phyloP scores from a whole-genome alignment of 2,888 invertebrate species.

The Willowsia nigromaculata region DNA sequence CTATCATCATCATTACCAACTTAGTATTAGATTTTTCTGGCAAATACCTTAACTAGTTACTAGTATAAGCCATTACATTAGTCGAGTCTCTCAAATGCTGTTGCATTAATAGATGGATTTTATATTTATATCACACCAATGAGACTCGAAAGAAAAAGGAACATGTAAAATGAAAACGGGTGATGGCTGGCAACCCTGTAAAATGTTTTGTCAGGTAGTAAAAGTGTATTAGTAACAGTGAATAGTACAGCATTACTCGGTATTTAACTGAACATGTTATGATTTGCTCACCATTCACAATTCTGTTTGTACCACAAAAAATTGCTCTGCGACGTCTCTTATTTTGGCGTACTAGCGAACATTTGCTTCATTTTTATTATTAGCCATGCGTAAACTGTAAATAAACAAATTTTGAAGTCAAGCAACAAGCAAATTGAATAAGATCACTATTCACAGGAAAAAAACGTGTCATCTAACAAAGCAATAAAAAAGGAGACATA shows the following conservation, averaged over 20 bases:
- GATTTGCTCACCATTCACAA: too few species aligned
- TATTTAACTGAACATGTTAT: too few species aligned
- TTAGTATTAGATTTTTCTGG: too few species aligned
- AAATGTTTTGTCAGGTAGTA: constrained; percentile 11
- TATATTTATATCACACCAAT: constrained; percentile 11
- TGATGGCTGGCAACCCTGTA: background rate
- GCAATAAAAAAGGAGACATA: constrained; percentile 45
- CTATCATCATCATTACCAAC: background rate
- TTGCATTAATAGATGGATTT: background rate
- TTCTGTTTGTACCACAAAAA: too few species aligned
- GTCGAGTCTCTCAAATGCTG: too few species aligned
- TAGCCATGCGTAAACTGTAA: constrained; percentile 19
- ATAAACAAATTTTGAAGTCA: background rate
- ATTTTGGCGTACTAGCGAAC: background rate
- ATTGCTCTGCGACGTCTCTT: too few species aligned
- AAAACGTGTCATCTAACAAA: constrained; percentile 47
- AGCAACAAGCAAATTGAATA: background rate
- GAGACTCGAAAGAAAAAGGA: background rate
- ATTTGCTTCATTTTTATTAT: background rate
- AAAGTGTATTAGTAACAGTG: too few species aligned
- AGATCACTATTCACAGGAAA: too few species aligned
- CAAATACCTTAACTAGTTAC: too few species aligned
- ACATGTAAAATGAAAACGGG: background rate
- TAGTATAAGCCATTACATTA: too few species aligned
- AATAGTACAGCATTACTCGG: too few species aligned